Conservation (phyloP, 2,888 invertebrate genomes). For the Apodemia mormo region DNA sequence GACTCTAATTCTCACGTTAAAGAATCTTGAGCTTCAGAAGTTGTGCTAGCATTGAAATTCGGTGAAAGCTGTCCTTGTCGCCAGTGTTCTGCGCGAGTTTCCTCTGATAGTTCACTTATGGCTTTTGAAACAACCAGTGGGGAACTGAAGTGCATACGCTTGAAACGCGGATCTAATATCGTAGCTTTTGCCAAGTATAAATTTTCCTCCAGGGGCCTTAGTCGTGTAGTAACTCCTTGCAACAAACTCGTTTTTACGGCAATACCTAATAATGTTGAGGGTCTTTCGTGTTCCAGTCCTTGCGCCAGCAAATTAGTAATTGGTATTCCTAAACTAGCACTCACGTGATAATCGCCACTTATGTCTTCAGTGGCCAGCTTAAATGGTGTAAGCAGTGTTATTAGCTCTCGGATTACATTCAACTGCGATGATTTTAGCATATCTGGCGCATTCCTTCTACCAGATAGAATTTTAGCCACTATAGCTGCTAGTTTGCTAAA, state of each 20-base stretch:
- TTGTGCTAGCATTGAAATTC: not conserved
- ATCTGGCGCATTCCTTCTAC: conserved; percentile 26
- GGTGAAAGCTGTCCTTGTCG: conserved; percentile 22
- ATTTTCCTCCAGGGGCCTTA: conserved; percentile 24
- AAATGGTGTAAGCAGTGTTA: conserved; percentile 37
- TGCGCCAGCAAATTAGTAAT: conserved; percentile 28
- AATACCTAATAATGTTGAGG: conserved; percentile 15
- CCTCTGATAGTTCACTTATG: conserved; percentile 22
- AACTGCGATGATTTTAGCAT: conserved; percentile 29
- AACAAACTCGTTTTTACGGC: not conserved
- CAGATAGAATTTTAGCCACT: conserved; percentile 23
- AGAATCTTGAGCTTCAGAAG: too few species aligned
- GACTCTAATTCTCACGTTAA: too few species aligned
- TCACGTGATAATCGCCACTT: conserved; percentile 28
- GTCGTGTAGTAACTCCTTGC: not conserved
- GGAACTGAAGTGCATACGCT: conserved; percentile 28
- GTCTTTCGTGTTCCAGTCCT: conserved; percentile 29
- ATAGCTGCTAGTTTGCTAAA: conserved; percentile 26
- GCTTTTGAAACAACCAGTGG: conserved; percentile 29
- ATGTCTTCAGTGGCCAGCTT: conserved; percentile 18
- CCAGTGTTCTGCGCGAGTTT: conserved; percentile 23
- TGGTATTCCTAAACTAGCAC: conserved; percentile 30
- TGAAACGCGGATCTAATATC: conserved; percentile 29
- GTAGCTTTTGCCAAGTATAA: conserved; percentile 23
- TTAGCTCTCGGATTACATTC: conserved; percentile 26